Conservation (phyloP, 2,797 vertebrate genomes). For the Darevskia nairensis region DNA sequence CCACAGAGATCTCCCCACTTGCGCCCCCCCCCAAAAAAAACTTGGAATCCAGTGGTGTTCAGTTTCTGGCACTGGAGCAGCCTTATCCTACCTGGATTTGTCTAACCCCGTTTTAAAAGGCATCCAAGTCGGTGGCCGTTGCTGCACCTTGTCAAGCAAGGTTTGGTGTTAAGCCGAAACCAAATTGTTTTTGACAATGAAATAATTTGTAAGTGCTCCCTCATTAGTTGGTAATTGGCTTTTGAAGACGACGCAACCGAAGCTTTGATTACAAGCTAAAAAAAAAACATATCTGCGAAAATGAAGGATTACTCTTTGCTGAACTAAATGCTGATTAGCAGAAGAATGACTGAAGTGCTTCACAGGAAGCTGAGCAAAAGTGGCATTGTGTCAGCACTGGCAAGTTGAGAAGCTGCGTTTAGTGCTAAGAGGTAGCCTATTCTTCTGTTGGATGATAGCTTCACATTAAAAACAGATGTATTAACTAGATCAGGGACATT, state of each 20-base stretch:
- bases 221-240: constrained; percentile 29
- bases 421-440: not conserved
- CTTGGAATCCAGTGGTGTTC: too few species aligned
- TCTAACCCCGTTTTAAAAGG: too few species aligned
- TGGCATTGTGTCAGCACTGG: not conserved
- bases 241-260: not conserved
- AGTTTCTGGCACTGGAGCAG: too few species aligned
- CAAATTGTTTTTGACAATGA: constrained; percentile 35
- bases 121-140: not conserved
- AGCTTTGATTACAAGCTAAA: constrained; percentile 44
- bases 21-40: too few species aligned
- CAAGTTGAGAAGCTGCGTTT: not conserved
- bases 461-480: not conserved
- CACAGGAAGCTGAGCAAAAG: constrained; percentile 24
- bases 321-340: constrained; percentile 52
- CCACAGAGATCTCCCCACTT: too few species aligned
- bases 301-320: constrained; percentile 43
- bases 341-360: constrained; percentile 8
- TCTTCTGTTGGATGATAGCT: not conserved
- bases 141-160: not conserved
- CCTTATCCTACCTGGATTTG: too few species aligned
- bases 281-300: constrained; percentile 33
- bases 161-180: constrained; percentile 25
- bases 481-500: not conserved
- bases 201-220: constrained; percentile 22